Evolutionary conservation across 2,113 vertebrate species (phyloP), one percentile per base, ranked within the genome.

Genomic region (Ochotona curzoniae): DNA sequence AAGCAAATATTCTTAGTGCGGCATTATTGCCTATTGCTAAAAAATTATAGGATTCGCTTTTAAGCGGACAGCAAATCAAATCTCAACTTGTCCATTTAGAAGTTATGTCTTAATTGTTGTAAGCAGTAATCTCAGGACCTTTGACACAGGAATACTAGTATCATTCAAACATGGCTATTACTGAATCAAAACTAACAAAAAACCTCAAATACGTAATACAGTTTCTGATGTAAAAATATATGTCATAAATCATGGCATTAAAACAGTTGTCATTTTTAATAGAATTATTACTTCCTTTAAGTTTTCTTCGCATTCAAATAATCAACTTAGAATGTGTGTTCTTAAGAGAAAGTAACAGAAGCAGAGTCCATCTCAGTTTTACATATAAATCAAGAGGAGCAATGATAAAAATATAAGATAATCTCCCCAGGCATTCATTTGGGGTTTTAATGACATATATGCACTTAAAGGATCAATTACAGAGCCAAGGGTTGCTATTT

Each of bases 241-340:
- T 83, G 63, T 60, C 61, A 78, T 28, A n/a, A 78, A 63, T 69
- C n/a, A 2, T 61, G 49, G 23, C 57, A 54, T 5, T n/a, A 30
- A 51, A 54, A 32, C 10, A 71, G 3, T 44, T 63, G 14, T 30
- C 83, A 78, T 85, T 81, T 83, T 61, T 32, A n/a, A 78, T 26
- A 89, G 26, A 83, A 83, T 73, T 35, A 69, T 70, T 30, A 92
- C 67, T 69, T 35, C 30, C n/a, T 73, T 93, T 67, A 93, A 49
- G 64, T 49, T 67, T 17, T 23, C 5, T 71, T 90, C 51, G 32
- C 73, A 73, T 0, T 11, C 28, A 88, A 88, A 84, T 61, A 11
- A 18, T 83, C 87, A 92, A 84, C 70, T 66, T 15, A 81, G 18
- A 87, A 21, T 38, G 81, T 80, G 5, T 84, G 49, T 67, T 71